Evolutionary conservation across 2,888 invertebrate genomes (phyloP).

Genomic region (Branchellion lobata): DNA sequence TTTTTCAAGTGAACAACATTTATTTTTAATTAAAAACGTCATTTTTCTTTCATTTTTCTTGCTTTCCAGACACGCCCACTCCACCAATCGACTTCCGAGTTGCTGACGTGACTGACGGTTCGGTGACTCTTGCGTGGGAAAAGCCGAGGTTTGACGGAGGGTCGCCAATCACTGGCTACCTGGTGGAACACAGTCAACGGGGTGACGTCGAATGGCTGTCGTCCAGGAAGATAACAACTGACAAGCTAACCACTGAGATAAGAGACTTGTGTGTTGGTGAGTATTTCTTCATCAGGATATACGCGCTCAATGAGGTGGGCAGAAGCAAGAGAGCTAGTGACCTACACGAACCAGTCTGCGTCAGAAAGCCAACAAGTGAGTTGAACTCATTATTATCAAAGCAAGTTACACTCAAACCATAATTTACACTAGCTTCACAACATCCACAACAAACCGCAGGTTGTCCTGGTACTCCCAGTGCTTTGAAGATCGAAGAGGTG

Average conservation of each 20-base stretch:
- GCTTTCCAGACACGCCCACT: slow-evolving; percentile 47
- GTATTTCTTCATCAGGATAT: slow-evolving; percentile 78
- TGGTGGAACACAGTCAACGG: slow-evolving; percentile 54
- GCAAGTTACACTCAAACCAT: neutral
- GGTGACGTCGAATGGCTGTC: slow-evolving; percentile 37
- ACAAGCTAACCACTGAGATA: slow-evolving; percentile 51
- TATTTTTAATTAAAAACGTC: neutral
- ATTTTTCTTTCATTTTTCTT: no score
- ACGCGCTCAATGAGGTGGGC: slow-evolving; percentile 83
- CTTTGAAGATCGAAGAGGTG: slow-evolving; percentile 39
- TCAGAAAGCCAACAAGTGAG: slow-evolving; percentile 56
- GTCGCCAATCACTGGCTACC: slow-evolving; percentile 54
- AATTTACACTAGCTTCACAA: neutral
- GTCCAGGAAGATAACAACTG: slow-evolving; percentile 1
- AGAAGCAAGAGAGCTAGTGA: slow-evolving; percentile 56
- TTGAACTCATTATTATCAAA: neutral
- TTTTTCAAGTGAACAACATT: neutral
- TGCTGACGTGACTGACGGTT: slow-evolving; percentile 51
- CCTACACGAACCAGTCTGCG: slow-evolving; percentile 47
- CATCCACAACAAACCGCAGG: slow-evolving; percentile 29
- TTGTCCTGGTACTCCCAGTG: slow-evolving; percentile 42
- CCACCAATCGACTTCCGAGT: slow-evolving; percentile 51
- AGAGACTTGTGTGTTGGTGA: slow-evolving; percentile 47
- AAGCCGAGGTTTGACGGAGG: slow-evolving; percentile 52
- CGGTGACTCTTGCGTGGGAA: slow-evolving; percentile 52